phyloP scores from a whole-genome alignment of 2,113 vertebrate genomes.

The Pygoscelis adeliae region DNA sequence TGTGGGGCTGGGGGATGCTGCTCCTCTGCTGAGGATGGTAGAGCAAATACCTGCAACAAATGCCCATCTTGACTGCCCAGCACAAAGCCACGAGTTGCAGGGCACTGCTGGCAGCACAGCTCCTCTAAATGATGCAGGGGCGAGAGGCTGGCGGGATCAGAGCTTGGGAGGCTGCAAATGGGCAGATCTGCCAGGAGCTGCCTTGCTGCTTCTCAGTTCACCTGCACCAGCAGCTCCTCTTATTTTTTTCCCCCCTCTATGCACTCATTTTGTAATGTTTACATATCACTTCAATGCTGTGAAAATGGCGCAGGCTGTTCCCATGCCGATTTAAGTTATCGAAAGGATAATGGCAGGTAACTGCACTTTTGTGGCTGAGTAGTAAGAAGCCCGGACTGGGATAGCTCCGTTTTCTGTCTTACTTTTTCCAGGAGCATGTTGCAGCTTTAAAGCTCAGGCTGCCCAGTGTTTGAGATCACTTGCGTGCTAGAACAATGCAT shows the following conservation, averaged over 20 bases:
- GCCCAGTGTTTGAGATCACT: not conserved
- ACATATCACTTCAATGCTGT: not conserved
- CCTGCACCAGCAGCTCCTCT: not conserved
- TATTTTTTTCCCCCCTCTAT: not conserved
- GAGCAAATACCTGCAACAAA: not conserved
- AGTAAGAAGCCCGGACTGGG: not conserved
- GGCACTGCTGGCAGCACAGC: not conserved
- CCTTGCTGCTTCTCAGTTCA: not conserved
- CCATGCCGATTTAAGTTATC: not conserved
- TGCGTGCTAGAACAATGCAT: not conserved
- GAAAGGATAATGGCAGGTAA: not conserved
- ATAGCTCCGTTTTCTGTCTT: accelerated
- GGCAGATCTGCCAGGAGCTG: not conserved
- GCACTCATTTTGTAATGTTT: not conserved
- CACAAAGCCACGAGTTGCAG: accelerated
- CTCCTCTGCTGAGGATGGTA: not conserved
- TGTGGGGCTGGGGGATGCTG: not conserved
- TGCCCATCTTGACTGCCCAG: too few species aligned
- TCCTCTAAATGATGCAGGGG: accelerated
- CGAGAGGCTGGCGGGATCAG: not conserved
- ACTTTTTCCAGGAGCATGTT: accelerated
- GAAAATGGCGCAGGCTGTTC: not conserved
- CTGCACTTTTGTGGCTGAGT: accelerated
- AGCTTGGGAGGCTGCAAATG: not conserved
- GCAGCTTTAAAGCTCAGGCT: not conserved